A percentile compares a stretch with the other conserved stretches of the same genome.
Evolutionary conservation across 2,888 invertebrate genomes (phyloP).

Genomic region (Synergus gifuensis): DNA sequence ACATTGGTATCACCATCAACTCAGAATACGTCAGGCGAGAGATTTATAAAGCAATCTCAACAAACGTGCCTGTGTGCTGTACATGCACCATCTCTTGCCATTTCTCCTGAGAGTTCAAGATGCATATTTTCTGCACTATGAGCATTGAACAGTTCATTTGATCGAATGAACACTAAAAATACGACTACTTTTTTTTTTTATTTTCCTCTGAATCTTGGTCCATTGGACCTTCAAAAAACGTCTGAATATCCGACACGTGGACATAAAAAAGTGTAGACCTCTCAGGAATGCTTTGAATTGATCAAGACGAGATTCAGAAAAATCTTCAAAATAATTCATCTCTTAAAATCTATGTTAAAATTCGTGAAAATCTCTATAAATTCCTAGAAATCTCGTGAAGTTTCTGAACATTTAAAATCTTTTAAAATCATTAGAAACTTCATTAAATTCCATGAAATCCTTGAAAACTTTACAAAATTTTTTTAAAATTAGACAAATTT

Average conservation of each 20-base stretch:
- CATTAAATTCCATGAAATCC: too few relatives aligned
- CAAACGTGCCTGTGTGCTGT: slow-evolving; percentile 31
- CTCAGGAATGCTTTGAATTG: background rate
- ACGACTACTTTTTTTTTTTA: background rate
- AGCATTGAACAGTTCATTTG: slow-evolving; percentile 29
- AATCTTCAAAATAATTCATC: too few relatives aligned
- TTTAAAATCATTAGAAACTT: too few relatives aligned
- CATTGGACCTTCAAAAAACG: background rate
- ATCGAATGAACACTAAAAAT: slow-evolving; percentile 13
- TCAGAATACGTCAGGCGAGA: slow-evolving; percentile 45
- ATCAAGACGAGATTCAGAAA: too few relatives aligned
- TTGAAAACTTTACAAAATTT: too few relatives aligned
- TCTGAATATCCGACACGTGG: background rate
- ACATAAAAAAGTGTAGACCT: background rate
- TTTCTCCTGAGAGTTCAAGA: slow-evolving; percentile 22
- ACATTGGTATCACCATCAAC: slow-evolving; percentile 45
- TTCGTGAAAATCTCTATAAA: too few relatives aligned
- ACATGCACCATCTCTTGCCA: slow-evolving; percentile 44
- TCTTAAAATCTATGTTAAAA: too few relatives aligned
- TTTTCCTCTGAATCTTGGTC: background rate
- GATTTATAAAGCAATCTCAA: slow-evolving; percentile 53
- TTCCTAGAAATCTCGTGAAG: too few relatives aligned
- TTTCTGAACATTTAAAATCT: too few relatives aligned
- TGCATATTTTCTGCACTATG: slow-evolving; percentile 12
- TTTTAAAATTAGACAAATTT: too few relatives aligned